phyloP scores from a whole-genome alignment of 2,797 vertebrate genomes.

The Mormyrus hasselquistii region DNA sequence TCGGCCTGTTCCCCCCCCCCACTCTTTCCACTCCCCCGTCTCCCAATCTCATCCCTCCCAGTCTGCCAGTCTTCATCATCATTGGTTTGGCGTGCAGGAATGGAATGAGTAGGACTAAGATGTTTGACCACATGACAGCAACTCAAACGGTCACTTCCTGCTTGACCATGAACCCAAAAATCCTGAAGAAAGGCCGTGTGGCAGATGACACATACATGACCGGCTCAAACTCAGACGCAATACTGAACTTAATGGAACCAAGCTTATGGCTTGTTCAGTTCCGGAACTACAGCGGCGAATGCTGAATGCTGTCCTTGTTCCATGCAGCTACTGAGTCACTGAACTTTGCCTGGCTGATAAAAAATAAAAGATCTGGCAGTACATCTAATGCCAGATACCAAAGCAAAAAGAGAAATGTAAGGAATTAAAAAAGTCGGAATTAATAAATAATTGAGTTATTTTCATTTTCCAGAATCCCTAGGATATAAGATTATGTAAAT shows the following conservation, averaged over 20 bases:
- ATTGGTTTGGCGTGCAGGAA: constrained; percentile 13
- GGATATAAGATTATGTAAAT: neutral
- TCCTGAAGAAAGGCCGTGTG: neutral
- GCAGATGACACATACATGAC: neutral
- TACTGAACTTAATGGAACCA: neutral
- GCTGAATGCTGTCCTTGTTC: neutral
- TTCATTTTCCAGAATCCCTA: neutral
- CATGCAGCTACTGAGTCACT: neutral
- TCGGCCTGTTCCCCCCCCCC: neutral
- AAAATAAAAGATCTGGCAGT: neutral
- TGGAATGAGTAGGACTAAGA: constrained; percentile 40
- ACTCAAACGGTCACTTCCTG: neutral
- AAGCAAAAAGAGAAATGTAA: neutral
- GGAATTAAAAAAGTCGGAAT: neutral
- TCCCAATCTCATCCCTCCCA: neutral
- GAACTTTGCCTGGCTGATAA: neutral
- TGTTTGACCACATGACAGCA: neutral
- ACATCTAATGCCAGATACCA: neutral
- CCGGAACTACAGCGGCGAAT: neutral
- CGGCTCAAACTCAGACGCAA: neutral
- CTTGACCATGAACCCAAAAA: neutral
- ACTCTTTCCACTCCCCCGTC: neutral
- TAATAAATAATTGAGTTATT: neutral
- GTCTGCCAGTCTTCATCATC: neutral
- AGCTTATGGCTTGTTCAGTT: neutral